Base-by-base conservation (phyloP, 2,797 vertebrate genomes). In the Telmatherina bonti region DNA sequence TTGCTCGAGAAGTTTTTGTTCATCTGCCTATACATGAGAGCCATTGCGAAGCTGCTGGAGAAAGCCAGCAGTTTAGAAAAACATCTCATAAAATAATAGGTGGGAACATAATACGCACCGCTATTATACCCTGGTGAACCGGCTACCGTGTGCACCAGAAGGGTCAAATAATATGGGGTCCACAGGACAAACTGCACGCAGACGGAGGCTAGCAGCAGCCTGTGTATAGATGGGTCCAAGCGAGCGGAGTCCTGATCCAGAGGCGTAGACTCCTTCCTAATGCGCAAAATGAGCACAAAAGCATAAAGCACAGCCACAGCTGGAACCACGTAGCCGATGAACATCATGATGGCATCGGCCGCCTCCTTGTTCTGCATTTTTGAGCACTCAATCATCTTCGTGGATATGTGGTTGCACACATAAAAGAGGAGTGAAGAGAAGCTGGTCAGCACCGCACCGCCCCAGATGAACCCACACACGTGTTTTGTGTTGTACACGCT, bases 401-500 rank as follows among this genome's bases (percentile, higher is more conserved):
- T 95, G 33, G 97, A 97, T 64, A 98, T 96, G 0, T 98, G 96
- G 82, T 97, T 97, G 91, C 98, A 99, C 82, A 99, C 94, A 0
- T 98, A 97, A 91, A 98, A 97, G 6, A 99, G 96, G 76, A 99
- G 94, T 0, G 97, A 97, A 2, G 98, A 99, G 62, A 99, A 99
- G 86, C 97, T 98, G 0, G 98, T 98, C 56, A 99, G 96, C 89
- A 99, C 96, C 0, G 98, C 98, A 0, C 98, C 97, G 0, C 98
- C 98, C 98, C 98, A 99, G 58, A 99, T 96, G 78, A 99, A 99
- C 10, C 97, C 97, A 0, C 98, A 99, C 55, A 99, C 96, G 0
- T 99, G 98, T 56, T 98, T 95, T n/a, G 97, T 98, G 91, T 99
- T 99, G 84, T 99, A 97, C 72, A 97, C 98, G 0, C 98, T 99